Base-by-base conservation (phyloP, 2,888 invertebrate species). In the Schizaphis graminum region DNA sequence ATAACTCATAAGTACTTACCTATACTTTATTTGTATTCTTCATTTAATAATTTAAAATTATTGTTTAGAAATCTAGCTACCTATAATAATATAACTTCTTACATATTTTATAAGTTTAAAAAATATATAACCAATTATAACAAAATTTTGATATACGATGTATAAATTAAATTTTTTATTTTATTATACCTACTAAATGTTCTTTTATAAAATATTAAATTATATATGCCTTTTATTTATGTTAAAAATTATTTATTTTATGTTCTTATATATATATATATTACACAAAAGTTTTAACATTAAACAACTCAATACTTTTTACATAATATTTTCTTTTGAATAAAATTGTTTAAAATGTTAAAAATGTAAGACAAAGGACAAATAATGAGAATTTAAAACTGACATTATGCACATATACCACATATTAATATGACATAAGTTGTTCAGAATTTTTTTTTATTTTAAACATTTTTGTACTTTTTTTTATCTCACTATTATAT, bases 321-420 rank as follows among this genome's bases (percentile, higher is more conserved):
- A 49, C 16, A 49, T 44, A 49, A 49, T 44, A 49, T 87, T 87
- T 87, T 2, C 7, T 47, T 47, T 44, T 86, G 35, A 10, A 84
- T 41, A 84, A 24, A 35, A 84, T n/a, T 67, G 28, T 86, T 47
- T 53, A 88, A 88, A 88, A 53, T 53, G 47, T 67, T 67, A 67
- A 67, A n/a, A 67, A 67, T 53, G 35, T 28, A 47, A n/a, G 87
- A 53, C 49, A 2, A 88, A 88, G 53, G 35, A 53, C 21, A 88
- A 44, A 44, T 44, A 53, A 88, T n/a, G n/a, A 53, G 49, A 88
- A 35, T 49, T 88, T 88, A 88, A 88, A 53, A 88, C 87, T 88
- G 21, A 21, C 35, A 88, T 87, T 87, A 87, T 88, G 5, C 28
- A 21, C 53, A n/a, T 53, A 67, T 67, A 67, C 11, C n/a, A 67